Conservation (phyloP, 2,797 vertebrate genomes). For the Tapirus indicus region DNA sequence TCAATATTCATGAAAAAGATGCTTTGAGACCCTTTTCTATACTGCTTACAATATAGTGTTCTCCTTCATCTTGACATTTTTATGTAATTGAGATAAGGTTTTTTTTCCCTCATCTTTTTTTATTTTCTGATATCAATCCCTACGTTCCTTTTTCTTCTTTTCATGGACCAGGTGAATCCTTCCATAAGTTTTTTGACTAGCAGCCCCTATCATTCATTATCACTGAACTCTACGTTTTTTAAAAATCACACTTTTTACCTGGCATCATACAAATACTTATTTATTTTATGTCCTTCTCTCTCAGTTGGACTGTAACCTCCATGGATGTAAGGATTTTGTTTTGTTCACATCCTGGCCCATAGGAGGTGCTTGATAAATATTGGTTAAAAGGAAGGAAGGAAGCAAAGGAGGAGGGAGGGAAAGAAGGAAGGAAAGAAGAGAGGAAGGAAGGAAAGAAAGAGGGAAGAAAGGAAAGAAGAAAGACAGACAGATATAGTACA, state of each 20-base stretch:
- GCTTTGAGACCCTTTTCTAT: not conserved
- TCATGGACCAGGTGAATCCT: not conserved
- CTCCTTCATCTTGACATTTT: conserved; percentile 3
- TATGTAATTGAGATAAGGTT: not conserved
- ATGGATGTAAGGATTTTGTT: not conserved
- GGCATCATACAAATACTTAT: not conserved
- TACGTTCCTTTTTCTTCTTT: not conserved
- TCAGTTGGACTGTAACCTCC: not conserved
- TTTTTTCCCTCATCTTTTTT: not conserved
- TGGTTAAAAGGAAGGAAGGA: not conserved
- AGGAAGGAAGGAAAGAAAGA: too few relatives aligned
- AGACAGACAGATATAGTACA: not conserved
- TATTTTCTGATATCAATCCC: not conserved
- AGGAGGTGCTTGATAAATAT: not conserved
- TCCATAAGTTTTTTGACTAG: not conserved
- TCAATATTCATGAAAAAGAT: not conserved
- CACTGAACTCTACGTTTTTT: not conserved
- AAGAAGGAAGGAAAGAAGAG: too few relatives aligned
- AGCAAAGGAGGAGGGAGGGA: too few relatives aligned
- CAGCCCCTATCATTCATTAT: not conserved
- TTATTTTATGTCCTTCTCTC: not conserved
- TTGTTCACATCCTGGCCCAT: not conserved
- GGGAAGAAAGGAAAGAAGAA: not conserved
- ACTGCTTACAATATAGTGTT: not conserved
- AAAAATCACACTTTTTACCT: not conserved